Evolutionary conservation across 1,140 invertebrate species (phyloP).

Genomic region (Dendroctonus valens): DNA sequence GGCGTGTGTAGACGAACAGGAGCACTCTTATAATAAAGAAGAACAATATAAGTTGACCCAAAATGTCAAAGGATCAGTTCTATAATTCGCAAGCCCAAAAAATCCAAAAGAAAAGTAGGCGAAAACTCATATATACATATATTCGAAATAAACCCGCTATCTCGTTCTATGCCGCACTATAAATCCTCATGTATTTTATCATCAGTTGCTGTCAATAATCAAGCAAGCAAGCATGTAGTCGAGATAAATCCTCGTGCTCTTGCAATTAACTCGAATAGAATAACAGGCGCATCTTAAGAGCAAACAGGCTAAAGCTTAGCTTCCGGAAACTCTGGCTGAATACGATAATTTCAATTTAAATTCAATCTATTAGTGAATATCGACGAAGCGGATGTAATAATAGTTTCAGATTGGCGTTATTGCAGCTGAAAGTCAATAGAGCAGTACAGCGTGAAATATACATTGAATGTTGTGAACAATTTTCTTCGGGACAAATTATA

Average conservation of each 20-base stretch:
- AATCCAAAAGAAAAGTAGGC: too few relatives aligned
- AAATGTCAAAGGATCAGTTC: too few relatives aligned
- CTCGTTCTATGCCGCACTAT: too few relatives aligned
- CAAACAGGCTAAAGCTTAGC: slow-evolving; percentile 1
- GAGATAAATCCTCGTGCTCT: slow-evolving; percentile 1
- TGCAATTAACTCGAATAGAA: slow-evolving; percentile 6
- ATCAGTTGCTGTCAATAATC: too few relatives aligned
- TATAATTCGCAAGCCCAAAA: too few relatives aligned
- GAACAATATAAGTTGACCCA: too few relatives aligned
- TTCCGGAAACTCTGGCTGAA: slow-evolving; percentile 7
- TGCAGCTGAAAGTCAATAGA: slow-evolving; percentile 4
- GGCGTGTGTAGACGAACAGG: too few relatives aligned
- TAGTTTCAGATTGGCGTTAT: background rate
- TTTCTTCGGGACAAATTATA: background rate
- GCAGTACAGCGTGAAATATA: slow-evolving; percentile 3
- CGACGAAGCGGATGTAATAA: slow-evolving; percentile 2
- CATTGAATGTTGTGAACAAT: slow-evolving; percentile 4
- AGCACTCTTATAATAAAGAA: too few relatives aligned
- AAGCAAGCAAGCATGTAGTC: background rate
- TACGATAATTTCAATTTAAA: slow-evolving; percentile 19
- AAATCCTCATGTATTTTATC: too few relatives aligned
- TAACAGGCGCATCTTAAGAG: slow-evolving; percentile 3
- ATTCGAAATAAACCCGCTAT: too few relatives aligned
- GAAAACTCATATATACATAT: too few relatives aligned
- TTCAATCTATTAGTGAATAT: slow-evolving; percentile 15